Percentiles rank a stretch among this genome's conserved stretches.
These are phyloP conservation scores for Tenthredo mesomela DNA, from an alignment of 2,888 invertebrate species.

Conservation along the genomic window DNA sequence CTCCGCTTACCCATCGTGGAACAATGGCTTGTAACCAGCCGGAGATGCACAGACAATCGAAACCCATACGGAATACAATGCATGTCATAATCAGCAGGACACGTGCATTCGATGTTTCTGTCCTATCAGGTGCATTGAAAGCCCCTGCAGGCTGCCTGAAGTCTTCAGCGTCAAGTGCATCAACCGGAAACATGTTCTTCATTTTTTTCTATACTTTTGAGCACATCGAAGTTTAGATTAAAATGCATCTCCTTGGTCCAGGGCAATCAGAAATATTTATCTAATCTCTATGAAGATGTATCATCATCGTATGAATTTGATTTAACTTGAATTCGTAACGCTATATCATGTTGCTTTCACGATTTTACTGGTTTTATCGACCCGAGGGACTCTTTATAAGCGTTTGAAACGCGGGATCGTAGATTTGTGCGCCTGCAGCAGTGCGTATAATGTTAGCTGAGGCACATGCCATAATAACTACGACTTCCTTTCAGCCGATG, in stretches of 20 bases:
- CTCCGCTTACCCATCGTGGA: neutral
- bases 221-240: neutral
- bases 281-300: neutral
- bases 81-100: constrained; percentile 37
- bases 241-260: neutral
- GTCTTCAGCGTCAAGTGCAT: constrained; percentile 3
- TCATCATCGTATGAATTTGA: neutral
- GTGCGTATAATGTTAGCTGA: neutral
- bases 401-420: neutral
- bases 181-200: constrained; percentile 1
- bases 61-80: constrained; percentile 45
- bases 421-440: neutral
- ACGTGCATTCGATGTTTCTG: constrained; percentile 31
- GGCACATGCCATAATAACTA: constrained; percentile 25
- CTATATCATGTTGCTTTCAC: too few relatives aligned
- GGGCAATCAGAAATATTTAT: neutral
- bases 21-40: constrained; percentile 42
- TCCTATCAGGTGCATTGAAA: neutral
- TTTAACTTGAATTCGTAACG: neutral
- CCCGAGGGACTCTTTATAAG: neutral
- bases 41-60: constrained; percentile 38
- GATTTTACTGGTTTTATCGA: neutral
- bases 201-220: neutral
- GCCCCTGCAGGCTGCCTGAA: neutral
- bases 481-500: constrained; percentile 30